Conservation (phyloP, 92 coral and sea anemone species). For the Porites rus region DNA sequence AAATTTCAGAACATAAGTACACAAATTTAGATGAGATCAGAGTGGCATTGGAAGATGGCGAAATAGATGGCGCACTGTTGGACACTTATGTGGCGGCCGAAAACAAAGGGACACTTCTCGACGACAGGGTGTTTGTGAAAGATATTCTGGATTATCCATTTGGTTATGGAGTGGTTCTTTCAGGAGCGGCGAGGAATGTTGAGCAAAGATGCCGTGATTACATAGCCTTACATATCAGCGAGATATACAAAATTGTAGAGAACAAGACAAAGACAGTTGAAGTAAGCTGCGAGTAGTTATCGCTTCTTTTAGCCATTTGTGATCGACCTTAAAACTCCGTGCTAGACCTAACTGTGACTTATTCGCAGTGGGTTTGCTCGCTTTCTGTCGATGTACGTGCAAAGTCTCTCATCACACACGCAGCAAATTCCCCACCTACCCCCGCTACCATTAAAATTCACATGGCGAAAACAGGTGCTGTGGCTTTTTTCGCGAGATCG, state of each 20-base stretch:
- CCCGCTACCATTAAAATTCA: no score
- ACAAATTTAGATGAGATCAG: conserved; percentile 54
- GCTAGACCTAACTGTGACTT: no score
- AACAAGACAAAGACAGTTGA: conserved; percentile 36
- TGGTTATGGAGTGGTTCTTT: conserved; percentile 79
- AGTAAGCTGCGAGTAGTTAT: conserved; percentile 1
- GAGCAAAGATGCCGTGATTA: conserved; percentile 63
- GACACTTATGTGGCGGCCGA: conserved; percentile 87
- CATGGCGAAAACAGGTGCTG: no score
- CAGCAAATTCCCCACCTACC: no score
- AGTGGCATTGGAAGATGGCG: conserved; percentile 60
- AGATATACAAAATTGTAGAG: conserved; percentile 45
- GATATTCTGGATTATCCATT: conserved; percentile 60
- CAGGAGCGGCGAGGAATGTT: conserved; percentile 62
- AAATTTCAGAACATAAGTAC: conserved; percentile 47
- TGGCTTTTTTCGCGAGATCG: no score
- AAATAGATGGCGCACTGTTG: conserved; percentile 76
- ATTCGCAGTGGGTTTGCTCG: no score
- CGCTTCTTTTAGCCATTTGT: no score
- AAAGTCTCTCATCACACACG: no score
- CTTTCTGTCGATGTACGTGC: no score
- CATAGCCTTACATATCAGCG: conserved; percentile 45
- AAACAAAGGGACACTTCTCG: conserved; percentile 62
- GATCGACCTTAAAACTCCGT: no score
- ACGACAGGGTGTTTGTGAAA: conserved; percentile 53